A percentile compares a stretch with the other conserved stretches of the same genome.
Evolutionary conservation across 2,888 invertebrate species (phyloP).

Genomic region (Agrilus cyanescens): DNA sequence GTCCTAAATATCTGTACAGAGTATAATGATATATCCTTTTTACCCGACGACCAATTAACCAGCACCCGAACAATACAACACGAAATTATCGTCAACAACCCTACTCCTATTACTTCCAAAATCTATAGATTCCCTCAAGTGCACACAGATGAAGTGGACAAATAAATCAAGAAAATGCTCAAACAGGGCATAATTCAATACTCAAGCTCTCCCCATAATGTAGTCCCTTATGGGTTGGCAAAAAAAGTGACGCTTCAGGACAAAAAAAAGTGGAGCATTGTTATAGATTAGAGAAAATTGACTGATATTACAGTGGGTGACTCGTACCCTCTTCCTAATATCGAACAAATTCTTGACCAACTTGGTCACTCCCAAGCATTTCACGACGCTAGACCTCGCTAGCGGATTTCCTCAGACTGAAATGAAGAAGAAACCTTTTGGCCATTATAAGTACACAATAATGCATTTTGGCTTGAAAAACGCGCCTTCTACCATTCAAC

Average conservation of each 20-base stretch:
- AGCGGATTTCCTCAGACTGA: constrained; percentile 30
- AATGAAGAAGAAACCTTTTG: constrained; percentile 18
- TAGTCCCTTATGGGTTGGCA: constrained; percentile 22
- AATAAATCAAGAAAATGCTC: constrained; percentile 22
- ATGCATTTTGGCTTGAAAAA: constrained; percentile 32
- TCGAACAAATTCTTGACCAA: no score
- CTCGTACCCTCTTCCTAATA: constrained; percentile 27
- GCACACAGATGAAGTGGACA: constrained; percentile 24
- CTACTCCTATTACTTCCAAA: constrained; percentile 23
- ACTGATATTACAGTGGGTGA: constrained; percentile 27
- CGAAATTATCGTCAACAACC: constrained; percentile 21
- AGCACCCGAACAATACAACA: constrained; percentile 21
- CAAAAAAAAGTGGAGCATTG: constrained; percentile 23
- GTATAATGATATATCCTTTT: constrained; percentile 18
- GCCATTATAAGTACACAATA: constrained; percentile 26
- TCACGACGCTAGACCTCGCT: constrained; percentile 28
- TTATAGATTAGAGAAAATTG: constrained; percentile 29
- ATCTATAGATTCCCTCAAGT: constrained; percentile 26
- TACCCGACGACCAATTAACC: constrained; percentile 15
- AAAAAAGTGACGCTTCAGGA: constrained; percentile 23
- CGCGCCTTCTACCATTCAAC: constrained; percentile 54
- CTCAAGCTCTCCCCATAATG: constrained; percentile 15
- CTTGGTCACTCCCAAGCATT: constrained; percentile 27
- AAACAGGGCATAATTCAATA: constrained; percentile 20
- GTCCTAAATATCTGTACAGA: constrained; percentile 13